phyloP scores from a whole-genome alignment of 2,888 invertebrate genomes.

The Zaprionus lineosus region DNA sequence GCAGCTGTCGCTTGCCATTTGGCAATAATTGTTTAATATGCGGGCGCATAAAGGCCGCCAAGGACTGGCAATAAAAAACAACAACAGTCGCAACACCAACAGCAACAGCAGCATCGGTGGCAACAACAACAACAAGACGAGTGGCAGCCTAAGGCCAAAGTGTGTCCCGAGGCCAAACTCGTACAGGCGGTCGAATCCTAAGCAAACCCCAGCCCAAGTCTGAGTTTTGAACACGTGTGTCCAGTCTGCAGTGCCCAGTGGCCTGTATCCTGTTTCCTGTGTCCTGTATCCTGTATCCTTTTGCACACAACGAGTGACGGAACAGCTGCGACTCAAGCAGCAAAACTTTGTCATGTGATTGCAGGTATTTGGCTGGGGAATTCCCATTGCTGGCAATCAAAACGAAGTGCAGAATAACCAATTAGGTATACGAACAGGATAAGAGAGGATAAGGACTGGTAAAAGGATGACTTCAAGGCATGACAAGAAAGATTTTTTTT shows the following conservation, averaged over 20 bases:
- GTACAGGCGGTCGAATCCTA: slow-evolving; percentile 41
- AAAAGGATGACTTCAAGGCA: no score
- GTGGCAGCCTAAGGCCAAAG: slow-evolving; percentile 45
- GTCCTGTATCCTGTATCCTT: slow-evolving; percentile 16
- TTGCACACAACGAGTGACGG: slow-evolving; percentile 12
- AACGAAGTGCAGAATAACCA: background rate
- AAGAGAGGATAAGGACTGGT: no score
- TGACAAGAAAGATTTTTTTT: no score
- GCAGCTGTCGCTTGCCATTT: slow-evolving; percentile 78
- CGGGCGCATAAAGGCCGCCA: slow-evolving; percentile 76
- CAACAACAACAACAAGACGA: slow-evolving; percentile 34
- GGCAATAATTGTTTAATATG: slow-evolving; percentile 80
- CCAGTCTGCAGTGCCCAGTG: slow-evolving; percentile 26
- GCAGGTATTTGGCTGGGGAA: slow-evolving; percentile 29
- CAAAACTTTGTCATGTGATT: slow-evolving; percentile 27
- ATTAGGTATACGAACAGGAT: no score
- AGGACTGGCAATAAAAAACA: slow-evolving; percentile 65
- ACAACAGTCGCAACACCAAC: slow-evolving; percentile 20
- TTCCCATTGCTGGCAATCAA: background rate
- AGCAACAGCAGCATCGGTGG: slow-evolving; percentile 8
- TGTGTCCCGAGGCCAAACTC: slow-evolving; percentile 32
- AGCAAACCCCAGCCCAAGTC: slow-evolving; percentile 30
- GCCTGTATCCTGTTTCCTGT: slow-evolving; percentile 41
- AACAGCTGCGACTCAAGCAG: slow-evolving; percentile 31
- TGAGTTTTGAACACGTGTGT: slow-evolving; percentile 51